Percentiles rank a stretch among this genome's conserved stretches.
phyloP scores from a whole-genome alignment of 1,140 invertebrate species.

The Plodia interpunctella region DNA sequence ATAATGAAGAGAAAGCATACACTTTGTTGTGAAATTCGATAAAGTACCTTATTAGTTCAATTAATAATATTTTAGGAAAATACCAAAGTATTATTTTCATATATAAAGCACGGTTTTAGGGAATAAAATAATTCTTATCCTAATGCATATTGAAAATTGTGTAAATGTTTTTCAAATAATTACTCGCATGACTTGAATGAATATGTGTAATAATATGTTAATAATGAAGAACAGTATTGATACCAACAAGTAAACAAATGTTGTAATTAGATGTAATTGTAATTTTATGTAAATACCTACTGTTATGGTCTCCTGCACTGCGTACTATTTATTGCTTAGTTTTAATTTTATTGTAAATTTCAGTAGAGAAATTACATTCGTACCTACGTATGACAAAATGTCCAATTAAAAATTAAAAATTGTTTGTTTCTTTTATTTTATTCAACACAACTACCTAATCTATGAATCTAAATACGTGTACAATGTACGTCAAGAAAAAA shows the following conservation, averaged over 20 bases:
- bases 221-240: too few species aligned
- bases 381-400: slow-evolving; percentile 47
- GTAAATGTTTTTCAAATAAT: neutral
- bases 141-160: neutral
- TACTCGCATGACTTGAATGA: too few species aligned
- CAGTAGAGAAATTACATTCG: slow-evolving; percentile 49
- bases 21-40: neutral
- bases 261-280: slow-evolving; percentile 1
- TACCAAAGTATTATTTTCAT: slow-evolving; percentile 33
- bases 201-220: too few species aligned
- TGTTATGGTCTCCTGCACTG: slow-evolving; percentile 34
- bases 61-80: slow-evolving; percentile 15
- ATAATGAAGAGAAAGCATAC: neutral
- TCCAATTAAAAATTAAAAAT: slow-evolving; percentile 26
- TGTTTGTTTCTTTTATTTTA: slow-evolving; percentile 21
- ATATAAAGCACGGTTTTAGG: slow-evolving; percentile 26
- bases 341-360: slow-evolving; percentile 49
- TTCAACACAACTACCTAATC: neutral
- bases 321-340: slow-evolving; percentile 63
- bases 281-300: slow-evolving; percentile 27
- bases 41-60: slow-evolving; percentile 9
- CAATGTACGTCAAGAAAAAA: too few species aligned
- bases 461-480: too few species aligned
- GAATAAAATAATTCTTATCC: slow-evolving; percentile 38
- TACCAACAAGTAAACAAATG: too few species aligned